Conservation (phyloP, 2,888 invertebrate species). For the Ceriagrion tenellum region DNA sequence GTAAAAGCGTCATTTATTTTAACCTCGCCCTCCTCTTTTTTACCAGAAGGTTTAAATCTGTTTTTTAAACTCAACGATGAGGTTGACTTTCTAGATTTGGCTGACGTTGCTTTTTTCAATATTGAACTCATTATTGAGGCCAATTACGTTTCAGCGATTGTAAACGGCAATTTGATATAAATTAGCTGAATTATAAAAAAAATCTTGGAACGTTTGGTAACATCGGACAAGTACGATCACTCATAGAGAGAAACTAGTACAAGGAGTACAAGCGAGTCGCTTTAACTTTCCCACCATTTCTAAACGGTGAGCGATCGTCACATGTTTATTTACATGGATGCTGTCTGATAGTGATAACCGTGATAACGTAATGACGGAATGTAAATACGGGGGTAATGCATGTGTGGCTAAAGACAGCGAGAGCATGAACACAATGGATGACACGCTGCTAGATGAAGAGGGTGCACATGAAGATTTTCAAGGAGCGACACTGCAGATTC, state of each 20-base stretch:
- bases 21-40: neutral
- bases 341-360: too few species aligned
- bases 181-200: too few species aligned
- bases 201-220: too few species aligned
- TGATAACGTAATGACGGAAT: conserved; percentile 26
- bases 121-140: neutral
- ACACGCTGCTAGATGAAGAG: conserved; percentile 70
- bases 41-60: neutral
- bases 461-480: conserved; percentile 72
- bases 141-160: too few species aligned
- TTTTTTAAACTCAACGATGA: neutral
- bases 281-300: neutral
- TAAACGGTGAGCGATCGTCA: neutral
- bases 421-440: conserved; percentile 46
- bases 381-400: neutral
- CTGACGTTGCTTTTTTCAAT: neutral
- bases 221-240: too few species aligned
- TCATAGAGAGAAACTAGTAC: neutral
- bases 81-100: neutral
- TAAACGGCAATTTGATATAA: too few species aligned
- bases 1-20: conserved; percentile 26
- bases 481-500: conserved; percentile 73
- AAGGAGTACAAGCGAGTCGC: neutral
- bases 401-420: conserved; percentile 24
- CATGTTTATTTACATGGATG: conserved; percentile 38